phyloP scores from a whole-genome alignment of 2,113 vertebrate genomes.

The Proteles cristata region DNA sequence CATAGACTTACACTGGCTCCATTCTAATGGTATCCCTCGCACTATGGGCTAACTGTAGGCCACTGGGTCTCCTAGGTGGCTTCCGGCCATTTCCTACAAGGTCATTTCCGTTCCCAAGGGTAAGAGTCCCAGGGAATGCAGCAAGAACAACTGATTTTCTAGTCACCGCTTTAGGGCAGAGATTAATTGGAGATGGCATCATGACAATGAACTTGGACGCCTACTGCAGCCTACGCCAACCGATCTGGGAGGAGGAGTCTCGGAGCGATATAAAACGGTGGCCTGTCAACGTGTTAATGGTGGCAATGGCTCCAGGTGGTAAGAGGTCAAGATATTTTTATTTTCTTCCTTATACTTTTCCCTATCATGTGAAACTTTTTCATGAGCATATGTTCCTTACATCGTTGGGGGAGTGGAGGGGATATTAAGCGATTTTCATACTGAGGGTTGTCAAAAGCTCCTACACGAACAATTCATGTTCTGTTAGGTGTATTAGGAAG shows the following conservation, averaged over 20 bases:
- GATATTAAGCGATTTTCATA: neutral
- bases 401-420: neutral
- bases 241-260: neutral
- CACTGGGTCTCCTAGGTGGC: neutral
- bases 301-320: neutral
- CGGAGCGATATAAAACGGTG: neutral
- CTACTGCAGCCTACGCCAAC: neutral
- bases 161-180: neutral
- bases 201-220: neutral
- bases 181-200: neutral
- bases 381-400: neutral
- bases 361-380: neutral
- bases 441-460: neutral
- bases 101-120: neutral
- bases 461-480: neutral
- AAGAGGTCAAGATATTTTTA: neutral
- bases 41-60: neutral
- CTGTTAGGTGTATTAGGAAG: neutral
- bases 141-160: neutral
- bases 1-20: neutral
- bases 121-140: neutral
- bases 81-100: neutral
- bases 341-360: neutral
- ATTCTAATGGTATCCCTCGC: neutral
- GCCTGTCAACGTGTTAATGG: neutral